These are phyloP conservation scores for Caenorhabditis sp. DNA, from an alignment of 2,888 invertebrate species.

Conservation along the genomic window DNA sequence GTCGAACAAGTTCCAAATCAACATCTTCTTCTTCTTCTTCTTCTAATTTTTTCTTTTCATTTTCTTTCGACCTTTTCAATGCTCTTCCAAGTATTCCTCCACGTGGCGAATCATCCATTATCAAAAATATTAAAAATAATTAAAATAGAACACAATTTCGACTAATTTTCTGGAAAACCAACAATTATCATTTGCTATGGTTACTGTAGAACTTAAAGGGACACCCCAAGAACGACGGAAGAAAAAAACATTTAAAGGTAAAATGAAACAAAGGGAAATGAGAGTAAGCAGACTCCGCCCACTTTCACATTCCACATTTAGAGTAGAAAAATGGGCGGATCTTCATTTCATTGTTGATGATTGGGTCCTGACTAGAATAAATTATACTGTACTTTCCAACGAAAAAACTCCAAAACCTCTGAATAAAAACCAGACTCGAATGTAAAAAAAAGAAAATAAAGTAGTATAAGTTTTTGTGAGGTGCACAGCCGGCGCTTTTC, in stretches of 20 bases:
- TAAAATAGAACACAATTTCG: neutral
- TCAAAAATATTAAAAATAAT: neutral
- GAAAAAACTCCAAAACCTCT: neutral
- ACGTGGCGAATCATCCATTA: constrained; percentile 24
- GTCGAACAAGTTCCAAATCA: neutral
- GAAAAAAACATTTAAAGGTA: neutral
- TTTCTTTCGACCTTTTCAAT: constrained; percentile 13
- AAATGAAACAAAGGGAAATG: neutral
- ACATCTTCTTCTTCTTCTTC: constrained; percentile 1
- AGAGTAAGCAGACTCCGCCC: neutral
- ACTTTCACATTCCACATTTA: neutral
- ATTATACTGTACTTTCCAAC: too few relatives aligned
- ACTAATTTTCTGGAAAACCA: constrained; percentile 1
- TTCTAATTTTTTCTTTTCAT: neutral
- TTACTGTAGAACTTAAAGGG: neutral
- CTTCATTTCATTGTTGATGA: neutral
- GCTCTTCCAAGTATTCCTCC: constrained; percentile 32
- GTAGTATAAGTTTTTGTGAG: constrained; percentile 1
- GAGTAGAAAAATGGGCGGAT: neutral
- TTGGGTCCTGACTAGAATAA: neutral
- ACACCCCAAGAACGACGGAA: neutral
- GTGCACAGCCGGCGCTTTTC: constrained; percentile 1
- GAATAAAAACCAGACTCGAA: neutral
- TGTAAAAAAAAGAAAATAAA: neutral
- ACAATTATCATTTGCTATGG: too few relatives aligned